phyloP scores from a whole-genome alignment of 2,888 invertebrate genomes.

The Aproaerema taeniolella region DNA sequence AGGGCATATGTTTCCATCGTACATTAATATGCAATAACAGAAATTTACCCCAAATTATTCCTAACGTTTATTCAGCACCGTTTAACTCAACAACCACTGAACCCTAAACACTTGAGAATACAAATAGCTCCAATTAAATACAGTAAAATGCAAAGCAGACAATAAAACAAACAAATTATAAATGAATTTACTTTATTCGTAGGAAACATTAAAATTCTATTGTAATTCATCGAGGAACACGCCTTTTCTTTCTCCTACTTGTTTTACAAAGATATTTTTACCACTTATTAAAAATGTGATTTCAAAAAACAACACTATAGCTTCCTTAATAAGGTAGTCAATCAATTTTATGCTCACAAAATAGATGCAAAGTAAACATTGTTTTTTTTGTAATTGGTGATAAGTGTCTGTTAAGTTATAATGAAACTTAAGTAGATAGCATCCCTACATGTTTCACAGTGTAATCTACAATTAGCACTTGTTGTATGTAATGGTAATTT shows the following conservation, averaged over 20 bases:
- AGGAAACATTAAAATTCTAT: conserved; percentile 62
- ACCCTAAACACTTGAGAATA: conserved; percentile 31
- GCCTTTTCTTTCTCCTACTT: conserved; percentile 49
- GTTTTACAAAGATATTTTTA: conserved; percentile 6
- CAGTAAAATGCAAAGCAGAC: conserved; percentile 64
- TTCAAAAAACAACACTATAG: too few species aligned
- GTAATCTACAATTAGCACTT: conserved; percentile 56
- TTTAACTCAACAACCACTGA: conserved; percentile 15
- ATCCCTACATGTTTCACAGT: conserved; percentile 51
- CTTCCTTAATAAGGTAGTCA: not conserved
- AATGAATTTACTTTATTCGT: conserved; percentile 60
- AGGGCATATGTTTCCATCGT: too few species aligned
- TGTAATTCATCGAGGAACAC: conserved; percentile 63
- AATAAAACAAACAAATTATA: conserved; percentile 74
- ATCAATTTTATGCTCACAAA: not conserved
- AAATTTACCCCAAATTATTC: too few species aligned
- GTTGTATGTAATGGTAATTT: conserved; percentile 51
- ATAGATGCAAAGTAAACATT: conserved; percentile 22
- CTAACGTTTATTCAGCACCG: not conserved
- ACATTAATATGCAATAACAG: too few species aligned
- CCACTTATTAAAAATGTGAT: not conserved
- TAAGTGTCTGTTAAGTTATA: conserved; percentile 71
- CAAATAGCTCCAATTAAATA: conserved; percentile 57
- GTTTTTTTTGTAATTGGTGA: conserved; percentile 57
- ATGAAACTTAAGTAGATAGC: conserved; percentile 65